These are phyloP conservation scores for Aethes cnicana DNA, from an alignment of 2,888 invertebrate species.

Conservation along the genomic window DNA sequence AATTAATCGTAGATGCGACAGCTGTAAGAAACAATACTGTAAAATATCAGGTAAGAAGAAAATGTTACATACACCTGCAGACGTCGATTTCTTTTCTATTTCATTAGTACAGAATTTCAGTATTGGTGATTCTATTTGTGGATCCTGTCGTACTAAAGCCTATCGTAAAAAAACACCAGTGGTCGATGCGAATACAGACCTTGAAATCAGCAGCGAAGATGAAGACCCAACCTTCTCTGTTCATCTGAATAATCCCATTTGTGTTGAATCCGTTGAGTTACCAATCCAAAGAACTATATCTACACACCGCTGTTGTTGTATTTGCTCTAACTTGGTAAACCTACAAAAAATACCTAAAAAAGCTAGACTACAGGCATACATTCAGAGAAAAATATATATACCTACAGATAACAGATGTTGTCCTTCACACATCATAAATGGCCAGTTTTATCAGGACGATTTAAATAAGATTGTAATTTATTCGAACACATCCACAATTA, in stretches of 20 bases:
- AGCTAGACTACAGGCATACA: slow-evolving; percentile 3
- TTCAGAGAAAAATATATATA: too few species aligned
- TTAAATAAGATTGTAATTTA: background rate
- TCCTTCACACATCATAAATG: slow-evolving; percentile 1
- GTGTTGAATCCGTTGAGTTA: slow-evolving; percentile 4
- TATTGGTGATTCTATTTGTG: background rate
- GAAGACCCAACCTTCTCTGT: background rate
- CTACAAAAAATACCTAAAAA: slow-evolving; percentile 7
- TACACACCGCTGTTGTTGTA: slow-evolving; percentile 12
- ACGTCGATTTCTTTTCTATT: background rate
- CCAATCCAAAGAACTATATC: slow-evolving; percentile 4
- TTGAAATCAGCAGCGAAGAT: background rate
- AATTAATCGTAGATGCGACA: background rate
- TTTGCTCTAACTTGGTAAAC: background rate
- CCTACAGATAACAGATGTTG: slow-evolving; percentile 3
- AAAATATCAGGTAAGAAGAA: too few species aligned
- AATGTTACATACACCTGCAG: too few species aligned
- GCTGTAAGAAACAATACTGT: background rate
- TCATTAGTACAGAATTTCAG: background rate
- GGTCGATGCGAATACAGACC: background rate
- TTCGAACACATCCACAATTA: background rate
- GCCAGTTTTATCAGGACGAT: background rate
- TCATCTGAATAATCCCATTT: background rate
- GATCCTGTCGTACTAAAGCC: background rate
- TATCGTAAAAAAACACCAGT: background rate